phyloP scores from a whole-genome alignment of 2,888 invertebrate genomes.

The Pyrocoelia pectoralis region DNA sequence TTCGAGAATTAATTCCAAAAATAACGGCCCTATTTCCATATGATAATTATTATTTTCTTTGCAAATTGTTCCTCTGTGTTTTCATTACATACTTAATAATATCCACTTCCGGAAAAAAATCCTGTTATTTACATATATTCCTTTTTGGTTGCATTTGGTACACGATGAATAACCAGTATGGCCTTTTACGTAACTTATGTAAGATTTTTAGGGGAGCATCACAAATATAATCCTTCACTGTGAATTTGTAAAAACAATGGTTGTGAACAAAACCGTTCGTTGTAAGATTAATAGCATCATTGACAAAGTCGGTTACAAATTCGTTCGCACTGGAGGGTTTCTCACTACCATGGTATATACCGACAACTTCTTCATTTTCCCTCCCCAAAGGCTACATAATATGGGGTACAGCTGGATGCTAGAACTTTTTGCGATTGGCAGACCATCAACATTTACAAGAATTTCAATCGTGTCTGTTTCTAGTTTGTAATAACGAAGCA shows the following conservation, averaged over 20 bases:
- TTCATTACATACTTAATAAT: background rate
- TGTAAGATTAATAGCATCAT: background rate
- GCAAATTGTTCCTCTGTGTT: conserved; percentile 13
- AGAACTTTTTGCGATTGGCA: background rate
- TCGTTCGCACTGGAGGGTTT: background rate
- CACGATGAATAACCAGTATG: conserved; percentile 14
- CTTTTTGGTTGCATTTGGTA: conserved; percentile 16
- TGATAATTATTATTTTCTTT: background rate
- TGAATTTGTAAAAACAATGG: background rate
- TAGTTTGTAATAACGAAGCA: background rate
- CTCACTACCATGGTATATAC: background rate
- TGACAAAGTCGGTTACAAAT: background rate
- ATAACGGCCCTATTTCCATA: background rate
- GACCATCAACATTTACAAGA: background rate
- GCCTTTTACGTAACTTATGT: background rate
- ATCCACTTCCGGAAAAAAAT: conserved; percentile 5
- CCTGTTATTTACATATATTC: conserved; percentile 20
- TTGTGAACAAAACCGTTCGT: background rate
- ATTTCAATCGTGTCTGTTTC: background rate
- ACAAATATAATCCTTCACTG: background rate
- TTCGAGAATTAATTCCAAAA: background rate
- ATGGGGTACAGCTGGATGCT: too few relatives aligned
- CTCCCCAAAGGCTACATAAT: background rate
- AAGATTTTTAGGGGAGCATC: background rate
- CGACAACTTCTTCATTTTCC: background rate